phyloP scores from a whole-genome alignment of 2,113 vertebrate species.

The Phalacrocorax aristotelis region DNA sequence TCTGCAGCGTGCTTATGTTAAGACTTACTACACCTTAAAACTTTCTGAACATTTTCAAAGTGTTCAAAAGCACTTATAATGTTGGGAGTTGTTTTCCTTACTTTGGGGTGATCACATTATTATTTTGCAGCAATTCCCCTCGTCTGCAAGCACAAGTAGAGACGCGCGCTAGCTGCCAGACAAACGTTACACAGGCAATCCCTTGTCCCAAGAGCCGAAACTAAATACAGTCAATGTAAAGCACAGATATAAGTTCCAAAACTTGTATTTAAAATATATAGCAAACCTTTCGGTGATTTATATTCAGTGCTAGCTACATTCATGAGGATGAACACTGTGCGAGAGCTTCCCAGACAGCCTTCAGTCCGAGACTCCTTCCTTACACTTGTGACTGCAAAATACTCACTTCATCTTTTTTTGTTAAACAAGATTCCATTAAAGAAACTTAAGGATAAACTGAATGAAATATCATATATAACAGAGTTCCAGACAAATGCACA shows the following conservation, averaged over 20 bases:
- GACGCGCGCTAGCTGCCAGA: background rate
- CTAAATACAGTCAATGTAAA: background rate
- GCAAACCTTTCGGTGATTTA: background rate
- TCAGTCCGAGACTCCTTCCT: background rate
- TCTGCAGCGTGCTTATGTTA: background rate
- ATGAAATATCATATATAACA: background rate
- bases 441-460: background rate
- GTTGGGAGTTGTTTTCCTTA: background rate
- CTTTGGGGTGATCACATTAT: background rate
- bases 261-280: background rate
- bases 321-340: background rate
- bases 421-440: background rate
- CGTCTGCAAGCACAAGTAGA: background rate
- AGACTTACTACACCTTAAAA: constrained; percentile 4
- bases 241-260: background rate
- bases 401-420: background rate
- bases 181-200: rapidly evolving
- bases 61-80: background rate
- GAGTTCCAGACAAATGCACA: background rate
- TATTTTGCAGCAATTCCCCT: background rate
- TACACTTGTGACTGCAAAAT: rapidly evolving
- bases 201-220: background rate
- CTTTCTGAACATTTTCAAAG: constrained; percentile 20
- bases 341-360: background rate
- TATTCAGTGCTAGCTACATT: background rate